Conservation (phyloP, 2,888 invertebrate genomes). For the Nymphalis c-album region DNA sequence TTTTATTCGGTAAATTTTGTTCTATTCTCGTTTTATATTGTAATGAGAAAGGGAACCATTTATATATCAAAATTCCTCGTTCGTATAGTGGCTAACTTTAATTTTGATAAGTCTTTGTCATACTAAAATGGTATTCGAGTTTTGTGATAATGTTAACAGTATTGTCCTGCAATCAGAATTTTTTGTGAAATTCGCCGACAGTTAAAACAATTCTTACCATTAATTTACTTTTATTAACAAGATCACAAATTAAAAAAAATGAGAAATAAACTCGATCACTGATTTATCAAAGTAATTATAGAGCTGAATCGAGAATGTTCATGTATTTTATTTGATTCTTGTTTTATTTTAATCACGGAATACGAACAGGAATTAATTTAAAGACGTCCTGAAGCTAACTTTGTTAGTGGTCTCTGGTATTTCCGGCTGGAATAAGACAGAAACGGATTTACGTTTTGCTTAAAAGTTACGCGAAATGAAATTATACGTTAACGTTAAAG, state of each 20-base stretch:
- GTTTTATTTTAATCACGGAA: conserved; percentile 21
- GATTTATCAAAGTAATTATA: not conserved
- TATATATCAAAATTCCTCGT: too few relatives aligned
- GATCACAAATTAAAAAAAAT: too few relatives aligned
- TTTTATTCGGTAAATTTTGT: not conserved
- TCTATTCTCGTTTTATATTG: too few relatives aligned
- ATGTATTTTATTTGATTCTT: conserved; percentile 1
- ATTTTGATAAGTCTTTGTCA: not conserved
- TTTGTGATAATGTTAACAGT: not conserved
- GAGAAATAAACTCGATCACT: too few relatives aligned
- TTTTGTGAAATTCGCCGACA: not conserved
- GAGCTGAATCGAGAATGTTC: not conserved
- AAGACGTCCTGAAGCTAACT: conserved; percentile 19
- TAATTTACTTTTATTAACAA: too few relatives aligned
- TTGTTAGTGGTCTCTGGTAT: conserved; percentile 18
- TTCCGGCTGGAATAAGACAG: conserved; percentile 14
- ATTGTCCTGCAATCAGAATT: not conserved
- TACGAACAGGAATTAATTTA: conserved; percentile 24
- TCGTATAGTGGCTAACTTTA: too few relatives aligned
- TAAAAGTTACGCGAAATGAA: not conserved
- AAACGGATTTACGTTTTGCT: conserved; percentile 14
- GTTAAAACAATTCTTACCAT: too few relatives aligned
- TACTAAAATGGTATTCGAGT: not conserved
- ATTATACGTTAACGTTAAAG: too few relatives aligned
- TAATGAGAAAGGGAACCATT: too few relatives aligned